Conservation (phyloP, 2,113 vertebrate species). For the Callocephalon fimbriatum region DNA sequence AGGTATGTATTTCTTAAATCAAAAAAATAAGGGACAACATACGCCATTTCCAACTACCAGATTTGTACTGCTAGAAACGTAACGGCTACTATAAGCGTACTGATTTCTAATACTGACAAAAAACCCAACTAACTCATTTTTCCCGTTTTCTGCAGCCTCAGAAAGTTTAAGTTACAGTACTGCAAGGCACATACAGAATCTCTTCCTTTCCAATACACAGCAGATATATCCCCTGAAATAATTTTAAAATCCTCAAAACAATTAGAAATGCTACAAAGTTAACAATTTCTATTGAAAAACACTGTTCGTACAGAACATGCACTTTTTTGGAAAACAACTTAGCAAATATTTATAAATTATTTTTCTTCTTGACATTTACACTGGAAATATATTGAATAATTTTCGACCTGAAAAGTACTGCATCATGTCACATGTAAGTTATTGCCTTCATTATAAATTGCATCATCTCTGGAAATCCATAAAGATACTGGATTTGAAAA, state of each 20-base stretch:
- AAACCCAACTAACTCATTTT: constrained; percentile 36
- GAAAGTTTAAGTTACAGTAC: constrained; percentile 75
- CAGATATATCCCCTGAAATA: constrained; percentile 82
- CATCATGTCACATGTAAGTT: constrained; percentile 66
- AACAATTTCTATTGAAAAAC: constrained; percentile 74
- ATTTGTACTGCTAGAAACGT: constrained; percentile 71
- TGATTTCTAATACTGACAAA: constrained; percentile 65
- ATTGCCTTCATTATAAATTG: constrained; percentile 78
- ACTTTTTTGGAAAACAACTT: constrained; percentile 68
- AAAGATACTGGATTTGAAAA: constrained; percentile 34
- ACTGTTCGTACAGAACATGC: constrained; percentile 71
- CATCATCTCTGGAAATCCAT: constrained; percentile 45
- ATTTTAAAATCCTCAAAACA: constrained; percentile 74
- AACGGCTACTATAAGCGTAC: constrained; percentile 58
- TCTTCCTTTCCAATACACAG: constrained; percentile 72
- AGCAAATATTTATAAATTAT: constrained; percentile 66
- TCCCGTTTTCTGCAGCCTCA: constrained; percentile 68
- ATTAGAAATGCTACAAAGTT: constrained; percentile 82
- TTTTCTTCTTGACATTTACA: constrained; percentile 60
- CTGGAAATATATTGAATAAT: constrained; percentile 52
- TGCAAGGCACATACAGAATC: constrained; percentile 85
- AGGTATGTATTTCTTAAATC: background rate
- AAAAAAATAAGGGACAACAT: constrained; percentile 53
- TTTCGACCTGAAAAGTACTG: constrained; percentile 57
- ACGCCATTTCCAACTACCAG: constrained; percentile 56